These are phyloP conservation scores for Volucella bombylans DNA, from an alignment of 2,888 invertebrate genomes.

Conservation along the genomic window DNA sequence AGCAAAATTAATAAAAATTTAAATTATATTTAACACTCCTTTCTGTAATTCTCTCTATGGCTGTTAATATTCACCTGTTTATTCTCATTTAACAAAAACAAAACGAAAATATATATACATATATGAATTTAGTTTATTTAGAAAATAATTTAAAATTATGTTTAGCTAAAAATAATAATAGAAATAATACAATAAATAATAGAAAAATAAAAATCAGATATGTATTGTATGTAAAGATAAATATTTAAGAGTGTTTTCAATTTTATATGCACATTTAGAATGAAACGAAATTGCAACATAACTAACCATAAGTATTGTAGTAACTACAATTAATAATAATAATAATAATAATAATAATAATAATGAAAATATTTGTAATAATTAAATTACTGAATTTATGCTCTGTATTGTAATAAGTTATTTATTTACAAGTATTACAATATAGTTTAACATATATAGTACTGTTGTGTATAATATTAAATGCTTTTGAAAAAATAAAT, in stretches of 20 bases:
- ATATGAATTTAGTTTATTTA: constrained; percentile 10
- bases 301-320: constrained; percentile 64
- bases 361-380: constrained; percentile 26
- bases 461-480: constrained; percentile 59
- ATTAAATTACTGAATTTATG: constrained; percentile 65
- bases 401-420: constrained; percentile 57
- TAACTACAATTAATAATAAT: constrained; percentile 40
- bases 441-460: constrained; percentile 53
- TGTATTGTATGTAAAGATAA: constrained; percentile 59
- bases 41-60: constrained; percentile 45
- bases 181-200: constrained; percentile 23
- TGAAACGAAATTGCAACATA: constrained; percentile 67
- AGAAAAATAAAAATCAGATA: constrained; percentile 13
- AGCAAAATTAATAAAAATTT: constrained; percentile 38
- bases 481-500: constrained; percentile 40
- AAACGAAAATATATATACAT: neutral
- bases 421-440: constrained; percentile 36
- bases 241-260: constrained; percentile 71
- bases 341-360: too few species aligned
- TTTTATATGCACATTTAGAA: constrained; percentile 74
- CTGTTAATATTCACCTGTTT: constrained; percentile 39
- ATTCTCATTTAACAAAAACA: constrained; percentile 2
- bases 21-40: constrained; percentile 8
- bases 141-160: constrained; percentile 12
- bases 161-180: constrained; percentile 24